A percentile compares a stretch with the other conserved stretches of the same genome.
phyloP scores from a whole-genome alignment of 2,113 vertebrate genomes.

The Pseudorhombus dupliciocellatus region DNA sequence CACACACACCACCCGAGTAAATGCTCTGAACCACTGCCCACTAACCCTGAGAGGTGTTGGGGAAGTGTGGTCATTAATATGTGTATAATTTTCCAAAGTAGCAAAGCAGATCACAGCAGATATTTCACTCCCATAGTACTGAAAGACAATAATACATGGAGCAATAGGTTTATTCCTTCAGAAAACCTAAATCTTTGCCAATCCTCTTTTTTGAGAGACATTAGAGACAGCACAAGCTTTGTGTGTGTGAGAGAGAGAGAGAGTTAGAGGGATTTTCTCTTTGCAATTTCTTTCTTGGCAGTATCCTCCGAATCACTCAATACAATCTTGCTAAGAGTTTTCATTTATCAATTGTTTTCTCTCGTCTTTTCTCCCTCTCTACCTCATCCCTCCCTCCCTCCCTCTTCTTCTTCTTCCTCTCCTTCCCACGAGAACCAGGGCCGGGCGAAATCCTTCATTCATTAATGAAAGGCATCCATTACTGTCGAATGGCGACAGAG shows the following conservation, averaged over 20 bases:
- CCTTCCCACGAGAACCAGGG: constrained; percentile 27
- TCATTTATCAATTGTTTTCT: constrained; percentile 71
- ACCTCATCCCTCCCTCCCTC: neutral
- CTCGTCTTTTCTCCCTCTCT: neutral
- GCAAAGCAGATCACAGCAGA: too few species aligned
- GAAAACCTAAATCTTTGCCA: too few species aligned
- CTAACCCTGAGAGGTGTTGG: too few species aligned
- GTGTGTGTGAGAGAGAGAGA: neutral
- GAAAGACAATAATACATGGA: too few species aligned
- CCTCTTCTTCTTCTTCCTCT: neutral
- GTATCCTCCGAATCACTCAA: constrained; percentile 53
- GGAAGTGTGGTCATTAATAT: neutral
- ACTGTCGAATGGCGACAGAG: constrained; percentile 68
- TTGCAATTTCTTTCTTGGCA: constrained; percentile 63
- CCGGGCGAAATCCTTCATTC: constrained; percentile 59
- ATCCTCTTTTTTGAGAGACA: too few species aligned
- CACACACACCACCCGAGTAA: neutral
- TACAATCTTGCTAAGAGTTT: constrained; percentile 78
- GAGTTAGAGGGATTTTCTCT: constrained; percentile 43
- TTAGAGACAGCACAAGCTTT: too few species aligned
- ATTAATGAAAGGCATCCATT: constrained; percentile 81
- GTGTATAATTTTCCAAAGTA: constrained; percentile 31
- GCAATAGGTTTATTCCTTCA: too few species aligned
- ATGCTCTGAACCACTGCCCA: too few species aligned
- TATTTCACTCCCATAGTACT: too few species aligned